Evolutionary conservation across 2,888 invertebrate species (phyloP).

Genomic region (Ligdia adustata): DNA sequence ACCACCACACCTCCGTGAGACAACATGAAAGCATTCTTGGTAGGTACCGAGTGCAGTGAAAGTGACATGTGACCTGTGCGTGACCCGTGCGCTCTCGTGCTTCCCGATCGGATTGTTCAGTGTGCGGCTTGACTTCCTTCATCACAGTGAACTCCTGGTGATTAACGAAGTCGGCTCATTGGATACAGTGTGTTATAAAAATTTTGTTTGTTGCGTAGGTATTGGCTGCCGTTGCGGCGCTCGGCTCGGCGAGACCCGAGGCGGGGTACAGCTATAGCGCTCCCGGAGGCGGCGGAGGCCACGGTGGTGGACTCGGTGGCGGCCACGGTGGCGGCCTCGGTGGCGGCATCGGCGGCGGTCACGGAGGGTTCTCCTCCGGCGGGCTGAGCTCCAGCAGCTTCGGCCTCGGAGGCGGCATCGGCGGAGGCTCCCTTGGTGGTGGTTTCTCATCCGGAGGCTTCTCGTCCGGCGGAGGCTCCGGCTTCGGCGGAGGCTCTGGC

Average conservation of each 20-base stretch:
- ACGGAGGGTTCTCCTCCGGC: constrained; percentile 62
- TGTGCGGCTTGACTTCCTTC: constrained; percentile 57
- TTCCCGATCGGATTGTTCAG: constrained; percentile 67
- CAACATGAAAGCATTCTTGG: constrained; percentile 84
- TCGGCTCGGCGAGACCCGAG: constrained; percentile 85
- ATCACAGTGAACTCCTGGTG: constrained; percentile 41
- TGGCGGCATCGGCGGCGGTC: constrained; percentile 49
- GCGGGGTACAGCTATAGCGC: constrained; percentile 85
- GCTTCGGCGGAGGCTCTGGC: constrained; percentile 53
- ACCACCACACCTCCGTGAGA: constrained; percentile 78
- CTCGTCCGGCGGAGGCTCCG: constrained; percentile 58
- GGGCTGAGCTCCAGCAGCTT: constrained; percentile 67
- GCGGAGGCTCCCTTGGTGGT: constrained; percentile 52
- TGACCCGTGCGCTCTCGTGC: constrained; percentile 59
- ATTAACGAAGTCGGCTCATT: constrained; percentile 46
- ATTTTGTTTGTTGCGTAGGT: constrained; percentile 59
- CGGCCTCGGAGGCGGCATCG: constrained; percentile 58
- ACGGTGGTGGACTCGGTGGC: constrained; percentile 56
- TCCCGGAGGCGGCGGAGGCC: constrained; percentile 67
- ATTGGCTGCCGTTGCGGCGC: constrained; percentile 81
- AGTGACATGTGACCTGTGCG: constrained; percentile 78
- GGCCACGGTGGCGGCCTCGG: constrained; percentile 53
- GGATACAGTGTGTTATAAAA: constrained; percentile 45
- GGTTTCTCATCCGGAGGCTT: constrained; percentile 52
- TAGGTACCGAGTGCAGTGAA: constrained; percentile 80